Base-by-base conservation (phyloP, 2,888 invertebrate species). In the Nipponacmea schrenckii region DNA sequence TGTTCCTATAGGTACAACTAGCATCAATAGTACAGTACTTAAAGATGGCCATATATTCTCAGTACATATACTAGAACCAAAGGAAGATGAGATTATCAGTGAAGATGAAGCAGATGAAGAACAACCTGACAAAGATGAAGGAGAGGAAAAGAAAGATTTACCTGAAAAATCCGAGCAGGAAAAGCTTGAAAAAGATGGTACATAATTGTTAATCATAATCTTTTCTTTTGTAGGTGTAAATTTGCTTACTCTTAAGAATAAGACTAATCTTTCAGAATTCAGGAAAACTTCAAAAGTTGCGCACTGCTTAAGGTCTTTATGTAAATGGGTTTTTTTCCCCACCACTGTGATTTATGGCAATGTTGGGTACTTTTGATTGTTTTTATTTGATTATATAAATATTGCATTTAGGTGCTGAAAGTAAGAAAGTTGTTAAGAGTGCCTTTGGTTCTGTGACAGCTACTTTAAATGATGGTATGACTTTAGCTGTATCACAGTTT, bases 21-120 rank as follows among this genome's bases (percentile, higher is more conserved):
- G 79, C 70, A 82, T 89, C 14, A 83, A 81, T 69, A 82, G 85
- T 1, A 77, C 84, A 24, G 83, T 89, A 12, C 67, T 86, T 68
- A 88, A 88, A 73, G 88, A 89, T 76, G 86, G 85, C n/a, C 88
- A 89, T 74, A 78, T 82, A 15, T 86, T 89, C 73, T 78, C 81
- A 39, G 83, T 89, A 0, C 89, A 89, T 75, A 78, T 89, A n/a
- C 70, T 87, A 12, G 84, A 88, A 67, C 88, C 88, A 10, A 78
- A 77, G 62, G 85, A 86, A 56, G 64, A 71, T 17, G 80, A 80
- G 10, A 79, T 78, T 14, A 76, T 72, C 14, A 75, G 74, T 17
- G 72, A 68, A 20, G 79, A 79, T 14, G 71, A 65, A 20, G 79
- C 79, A 10, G 77, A 75, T 8, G 75, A 75, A 2, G 67, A 27